Conservation (phyloP, 2,888 invertebrate genomes). For the Steinernema carpocapsae region DNA sequence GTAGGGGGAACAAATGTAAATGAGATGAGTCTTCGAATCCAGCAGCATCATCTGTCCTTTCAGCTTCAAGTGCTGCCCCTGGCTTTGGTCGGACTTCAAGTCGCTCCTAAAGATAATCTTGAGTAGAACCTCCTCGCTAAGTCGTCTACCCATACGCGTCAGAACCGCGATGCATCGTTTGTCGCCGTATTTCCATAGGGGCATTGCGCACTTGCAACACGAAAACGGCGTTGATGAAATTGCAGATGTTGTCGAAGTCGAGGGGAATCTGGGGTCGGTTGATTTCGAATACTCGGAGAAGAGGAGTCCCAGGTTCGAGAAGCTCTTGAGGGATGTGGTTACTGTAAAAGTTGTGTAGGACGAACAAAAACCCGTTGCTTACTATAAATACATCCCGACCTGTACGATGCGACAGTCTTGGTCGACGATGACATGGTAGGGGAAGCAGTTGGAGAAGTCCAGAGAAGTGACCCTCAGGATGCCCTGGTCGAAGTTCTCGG, state of each 20-base stretch:
- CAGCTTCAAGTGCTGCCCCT: slow-evolving; percentile 57
- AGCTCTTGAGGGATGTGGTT: slow-evolving; percentile 61
- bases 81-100: slow-evolving; percentile 34
- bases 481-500: slow-evolving; percentile 27
- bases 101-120: slow-evolving; percentile 31
- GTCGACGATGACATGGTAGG: slow-evolving; percentile 66
- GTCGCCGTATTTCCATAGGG: slow-evolving; percentile 42
- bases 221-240: slow-evolving; percentile 68
- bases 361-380: slow-evolving; percentile 26
- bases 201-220: slow-evolving; percentile 62
- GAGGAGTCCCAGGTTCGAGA: slow-evolving; percentile 59
- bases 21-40: slow-evolving; percentile 47
- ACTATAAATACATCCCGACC: slow-evolving; percentile 64
- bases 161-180: slow-evolving; percentile 36
- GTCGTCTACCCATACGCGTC: slow-evolving; percentile 23
- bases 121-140: neutral
- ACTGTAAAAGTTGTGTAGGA: slow-evolving; percentile 45
- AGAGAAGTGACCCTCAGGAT: slow-evolving; percentile 33
- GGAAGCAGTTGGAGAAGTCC: slow-evolving; percentile 43
- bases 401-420: slow-evolving; percentile 64
- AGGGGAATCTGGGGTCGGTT: slow-evolving; percentile 67
- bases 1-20: slow-evolving; percentile 67
- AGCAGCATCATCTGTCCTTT: slow-evolving; percentile 67
- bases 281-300: slow-evolving; percentile 62
- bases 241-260: slow-evolving; percentile 67